phyloP scores from a whole-genome alignment of 2,113 vertebrate genomes.

The Entomyzon cyanotis region DNA sequence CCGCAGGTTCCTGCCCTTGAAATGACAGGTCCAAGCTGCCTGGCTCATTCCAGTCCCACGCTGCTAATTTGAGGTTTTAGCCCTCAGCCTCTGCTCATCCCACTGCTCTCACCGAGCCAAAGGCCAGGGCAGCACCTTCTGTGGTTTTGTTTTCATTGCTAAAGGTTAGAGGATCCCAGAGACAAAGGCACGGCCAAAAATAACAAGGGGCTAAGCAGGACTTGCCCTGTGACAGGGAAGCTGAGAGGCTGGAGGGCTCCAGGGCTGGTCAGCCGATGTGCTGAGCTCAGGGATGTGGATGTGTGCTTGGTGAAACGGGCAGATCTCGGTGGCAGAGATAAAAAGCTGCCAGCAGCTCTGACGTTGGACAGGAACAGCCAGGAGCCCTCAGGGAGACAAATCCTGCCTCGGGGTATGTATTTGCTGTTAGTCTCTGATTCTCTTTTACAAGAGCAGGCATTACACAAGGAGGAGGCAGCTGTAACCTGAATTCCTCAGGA shows the following conservation, averaged over 20 bases:
- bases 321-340: accelerated
- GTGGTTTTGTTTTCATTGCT: conserved; percentile 14
- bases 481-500: neutral
- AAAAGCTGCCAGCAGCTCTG: neutral
- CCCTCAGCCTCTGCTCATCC: neutral
- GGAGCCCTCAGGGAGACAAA: neutral
- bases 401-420: neutral
- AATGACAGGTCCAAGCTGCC: neutral
- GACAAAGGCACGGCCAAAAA: conserved; percentile 45
- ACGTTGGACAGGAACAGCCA: neutral
- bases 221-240: neutral
- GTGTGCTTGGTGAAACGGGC: accelerated
- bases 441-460: neutral
- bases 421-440: neutral
- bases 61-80: conserved; percentile 8
- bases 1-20: neutral
- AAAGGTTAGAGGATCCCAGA: conserved; percentile 28
- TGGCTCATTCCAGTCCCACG: neutral
- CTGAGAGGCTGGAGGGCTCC: neutral
- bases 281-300: neutral
- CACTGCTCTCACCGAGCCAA: neutral
- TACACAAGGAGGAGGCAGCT: neutral
- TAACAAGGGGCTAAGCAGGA: neutral
- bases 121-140: neutral
- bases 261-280: accelerated